Base-by-base conservation (phyloP, 2,888 invertebrate genomes). In the Tanypteryx hageni region DNA sequence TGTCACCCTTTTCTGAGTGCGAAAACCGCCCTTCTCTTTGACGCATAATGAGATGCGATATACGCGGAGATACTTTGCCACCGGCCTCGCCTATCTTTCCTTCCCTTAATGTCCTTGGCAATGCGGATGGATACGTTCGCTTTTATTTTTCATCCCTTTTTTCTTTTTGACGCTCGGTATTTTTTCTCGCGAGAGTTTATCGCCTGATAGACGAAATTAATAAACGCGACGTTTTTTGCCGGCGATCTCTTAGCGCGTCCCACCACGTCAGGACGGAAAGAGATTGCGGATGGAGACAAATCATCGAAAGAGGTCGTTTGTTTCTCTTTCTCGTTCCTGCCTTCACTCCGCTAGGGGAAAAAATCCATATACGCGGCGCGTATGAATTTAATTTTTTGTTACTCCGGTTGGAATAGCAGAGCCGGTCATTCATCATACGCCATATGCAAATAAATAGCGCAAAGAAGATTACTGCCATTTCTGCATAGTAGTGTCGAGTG, bases 391-490 rank as follows among this genome's bases (percentile, higher is more conserved):
- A 76, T 76, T 76, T 76, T 76, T 76, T 76, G 76, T 76, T 27
- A 27, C 76, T n/a, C 44, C 44, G 7, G 22, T 76, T 22, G 76
- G 76, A 76, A 76, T 76, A 76, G 76, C 76, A n/a, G 22, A 13
- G 76, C 22, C 22, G 76, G 11, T 76, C 76, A 76, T 76, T 76
- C 76, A 76, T 76, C 76, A 76, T 76, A 76, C 76, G 76, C 76
- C 76, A 27, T 76, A 76, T 76, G 76, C 76, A 76, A 76, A 76
- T 76, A 76, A 76, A 76, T 76, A 76, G 76, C 76, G 76, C 76
- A 76, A 76, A 76, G 76, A 76, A 76, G 76, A 76, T 76, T 76
- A 76, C 76, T 76, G 76, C 76, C 76, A 76, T 76, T 27, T 22
- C 76, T 76, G 76, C 76, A 76, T 76, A 76, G 76, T 76, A 22